phyloP scores from a whole-genome alignment of 2,888 invertebrate species.

The Epinotia bilunana region DNA sequence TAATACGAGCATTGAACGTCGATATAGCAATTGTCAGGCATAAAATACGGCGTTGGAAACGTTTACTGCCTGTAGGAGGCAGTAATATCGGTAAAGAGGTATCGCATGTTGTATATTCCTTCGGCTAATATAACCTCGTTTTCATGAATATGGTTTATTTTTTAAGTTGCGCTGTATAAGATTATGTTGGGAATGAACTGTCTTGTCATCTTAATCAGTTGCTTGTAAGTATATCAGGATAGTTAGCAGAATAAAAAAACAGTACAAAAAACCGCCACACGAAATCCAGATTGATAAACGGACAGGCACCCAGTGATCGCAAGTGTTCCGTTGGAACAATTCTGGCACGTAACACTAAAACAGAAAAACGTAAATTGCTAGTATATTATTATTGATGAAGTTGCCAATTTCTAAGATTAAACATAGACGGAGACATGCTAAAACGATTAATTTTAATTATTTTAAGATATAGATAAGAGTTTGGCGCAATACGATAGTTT shows the following conservation, averaged over 20 bases:
- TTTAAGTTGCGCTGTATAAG: background rate
- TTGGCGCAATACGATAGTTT: no score
- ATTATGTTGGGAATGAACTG: background rate
- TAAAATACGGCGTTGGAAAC: slow-evolving; percentile 21
- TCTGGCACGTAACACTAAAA: no score
- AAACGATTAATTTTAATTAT: no score
- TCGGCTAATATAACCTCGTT: background rate
- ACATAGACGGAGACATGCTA: no score
- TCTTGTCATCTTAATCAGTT: background rate
- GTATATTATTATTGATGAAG: no score
- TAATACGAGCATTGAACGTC: slow-evolving; percentile 13
- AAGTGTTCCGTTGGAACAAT: no score
- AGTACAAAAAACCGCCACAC: background rate
- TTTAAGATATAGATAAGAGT: no score
- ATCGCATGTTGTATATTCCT: background rate
- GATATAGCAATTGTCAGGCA: slow-evolving; percentile 12
- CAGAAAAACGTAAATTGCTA: no score
- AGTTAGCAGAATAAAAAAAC: background rate
- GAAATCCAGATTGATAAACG: background rate
- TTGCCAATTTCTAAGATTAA: no score
- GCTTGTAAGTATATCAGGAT: background rate
- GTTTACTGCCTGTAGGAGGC: slow-evolving; percentile 11
- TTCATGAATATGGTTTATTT: background rate
- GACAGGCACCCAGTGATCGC: background rate
- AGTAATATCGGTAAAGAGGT: slow-evolving; percentile 9